phyloP scores from a whole-genome alignment of 1,140 invertebrate species.

The Littorina saxatilis region DNA sequence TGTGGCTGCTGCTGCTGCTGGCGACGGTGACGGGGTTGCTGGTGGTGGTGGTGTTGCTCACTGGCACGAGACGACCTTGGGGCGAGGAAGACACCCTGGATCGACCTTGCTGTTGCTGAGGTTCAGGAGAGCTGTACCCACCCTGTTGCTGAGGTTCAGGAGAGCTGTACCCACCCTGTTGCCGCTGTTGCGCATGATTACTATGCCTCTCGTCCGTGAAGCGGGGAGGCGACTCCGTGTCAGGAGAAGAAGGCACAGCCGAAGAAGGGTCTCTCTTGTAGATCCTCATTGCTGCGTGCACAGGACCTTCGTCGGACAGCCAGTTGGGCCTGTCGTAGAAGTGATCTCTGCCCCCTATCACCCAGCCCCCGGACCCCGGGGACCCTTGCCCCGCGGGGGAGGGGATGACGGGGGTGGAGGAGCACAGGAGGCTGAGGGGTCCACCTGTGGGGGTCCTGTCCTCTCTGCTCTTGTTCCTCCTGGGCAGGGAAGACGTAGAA shows the following conservation, averaged over 20 bases:
- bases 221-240: too few species aligned
- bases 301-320: neutral
- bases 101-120: too few species aligned
- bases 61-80: too few species aligned
- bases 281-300: neutral
- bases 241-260: too few species aligned
- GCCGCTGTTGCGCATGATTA: neutral
- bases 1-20: neutral
- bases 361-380: neutral
- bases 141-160: too few species aligned
- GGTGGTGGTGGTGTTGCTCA: too few species aligned
- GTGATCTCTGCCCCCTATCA: slow-evolving; percentile 4
- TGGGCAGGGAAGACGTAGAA: too few species aligned
- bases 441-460: neutral
- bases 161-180: too few species aligned
- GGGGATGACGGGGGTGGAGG: slow-evolving; percentile 34
- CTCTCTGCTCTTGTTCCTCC: neutral
- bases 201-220: neutral
- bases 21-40: too few species aligned
- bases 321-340: neutral
- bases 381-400: neutral
- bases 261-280: too few species aligned
- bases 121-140: too few species aligned
- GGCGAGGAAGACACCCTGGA: too few species aligned
- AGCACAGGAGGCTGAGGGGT: slow-evolving; percentile 11